Evolutionary conservation across 2,113 vertebrate species (phyloP), one percentile per base, ranked within the genome.

Genomic region (Amblyopsis rosae): DNA sequence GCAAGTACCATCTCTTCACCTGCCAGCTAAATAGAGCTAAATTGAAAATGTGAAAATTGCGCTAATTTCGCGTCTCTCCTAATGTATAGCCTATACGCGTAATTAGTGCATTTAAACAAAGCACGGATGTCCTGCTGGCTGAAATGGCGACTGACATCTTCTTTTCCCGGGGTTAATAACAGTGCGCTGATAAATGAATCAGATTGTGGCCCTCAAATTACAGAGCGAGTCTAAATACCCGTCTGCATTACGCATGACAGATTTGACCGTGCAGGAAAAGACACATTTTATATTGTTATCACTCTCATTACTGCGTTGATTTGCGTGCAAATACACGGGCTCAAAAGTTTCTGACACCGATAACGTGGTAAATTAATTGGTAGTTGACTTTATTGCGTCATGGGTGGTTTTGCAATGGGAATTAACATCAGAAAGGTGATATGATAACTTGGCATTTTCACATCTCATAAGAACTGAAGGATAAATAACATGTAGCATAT

Each of bases 21-120:
- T 86, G 82, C 87, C 73, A 80, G 87, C 80, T 81, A 84, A 85
- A 75, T 76, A 82, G 81, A 90, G 26, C 26, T 26, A 26, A 90
- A 91, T 89, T 85, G 78, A 83, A 91, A 90, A 87, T 90, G 87
- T 79, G 86, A 83, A 90, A 92, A 92, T 88, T 91, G 86, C 83
- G 85, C 84, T 76, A 77, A 75, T 69, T 86, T 81, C 72, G 41
- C 66, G 72, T 75, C 76, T 62, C 73, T 35, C 3, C 32, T 35
- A 7, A 12, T 9, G 8, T 67, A 76, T 89, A 89, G 91, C 89
- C 88, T 88, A 88, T 89, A 88, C 87, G 82, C 85, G 91, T 93
- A 93, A 94, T 94, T 94, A 92, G 91, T 89, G 86, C 91, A 87
- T 93, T 93, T 94, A 94, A 94, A 93, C 93, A 93, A 92, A 90